Percentiles rank a stretch among this genome's conserved stretches.
phyloP scores from a whole-genome alignment of 1,140 invertebrate species.

The Tigriopus japonicus region DNA sequence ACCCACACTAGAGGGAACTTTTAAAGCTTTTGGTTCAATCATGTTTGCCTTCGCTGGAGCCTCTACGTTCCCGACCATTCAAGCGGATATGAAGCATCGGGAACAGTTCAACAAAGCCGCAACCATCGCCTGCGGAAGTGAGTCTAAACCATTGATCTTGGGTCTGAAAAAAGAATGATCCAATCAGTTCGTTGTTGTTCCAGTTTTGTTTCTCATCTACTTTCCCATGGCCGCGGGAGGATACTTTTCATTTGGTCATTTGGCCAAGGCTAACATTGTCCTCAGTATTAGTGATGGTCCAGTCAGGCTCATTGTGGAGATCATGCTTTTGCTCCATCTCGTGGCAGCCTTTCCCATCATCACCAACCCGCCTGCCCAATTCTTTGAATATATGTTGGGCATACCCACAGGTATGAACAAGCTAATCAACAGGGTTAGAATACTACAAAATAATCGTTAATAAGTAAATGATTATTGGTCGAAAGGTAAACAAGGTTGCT shows the following conservation, averaged over 20 bases:
- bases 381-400: constrained; percentile 44
- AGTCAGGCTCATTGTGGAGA: constrained; percentile 32
- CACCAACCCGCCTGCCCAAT: constrained; percentile 43
- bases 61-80: constrained; percentile 46
- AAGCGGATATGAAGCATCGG: constrained; percentile 34
- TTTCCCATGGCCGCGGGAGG: constrained; percentile 34
- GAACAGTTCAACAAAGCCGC: constrained; percentile 20
- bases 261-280: constrained; percentile 32
- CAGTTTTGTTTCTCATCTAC: constrained; percentile 37
- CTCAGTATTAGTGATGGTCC: constrained; percentile 28
- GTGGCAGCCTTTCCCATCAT: constrained; percentile 42
- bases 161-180: neutral
- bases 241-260: constrained; percentile 37
- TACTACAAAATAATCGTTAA: too few relatives aligned
- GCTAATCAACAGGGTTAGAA: too few relatives aligned
- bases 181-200: constrained; percentile 20
- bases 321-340: constrained; percentile 39
- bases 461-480: too few relatives aligned
- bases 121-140: constrained; percentile 21
- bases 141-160: too few relatives aligned
- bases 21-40: constrained; percentile 40
- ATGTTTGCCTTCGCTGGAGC: constrained; percentile 46
- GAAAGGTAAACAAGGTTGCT: too few relatives aligned
- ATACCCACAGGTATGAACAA: constrained; percentile 40
- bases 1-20: constrained; percentile 29